Conservation (phyloP, 2,113 vertebrate species). For the Penelope pileata region DNA sequence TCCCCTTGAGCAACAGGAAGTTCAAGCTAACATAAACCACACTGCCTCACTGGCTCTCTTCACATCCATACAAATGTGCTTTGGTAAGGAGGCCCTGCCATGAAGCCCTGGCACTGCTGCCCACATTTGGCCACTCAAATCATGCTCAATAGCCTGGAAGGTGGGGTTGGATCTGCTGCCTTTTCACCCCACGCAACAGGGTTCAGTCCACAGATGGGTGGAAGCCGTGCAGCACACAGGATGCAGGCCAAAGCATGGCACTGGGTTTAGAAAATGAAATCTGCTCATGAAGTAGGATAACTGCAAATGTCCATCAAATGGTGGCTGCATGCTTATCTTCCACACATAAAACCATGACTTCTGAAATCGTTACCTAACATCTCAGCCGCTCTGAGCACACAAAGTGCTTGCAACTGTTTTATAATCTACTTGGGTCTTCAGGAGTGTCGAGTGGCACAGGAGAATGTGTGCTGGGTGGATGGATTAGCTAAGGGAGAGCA, state of each 20-base stretch:
- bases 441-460: neutral
- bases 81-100: neutral
- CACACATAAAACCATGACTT: rapidly evolving
- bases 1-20: neutral
- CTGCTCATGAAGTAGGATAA: rapidly evolving
- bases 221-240: neutral
- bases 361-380: rapidly evolving
- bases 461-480: rapidly evolving
- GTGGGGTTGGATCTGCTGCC: rapidly evolving
- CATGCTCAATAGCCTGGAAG: neutral
- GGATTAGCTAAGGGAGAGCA: neutral
- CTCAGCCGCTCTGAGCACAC: neutral
- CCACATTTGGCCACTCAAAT: neutral
- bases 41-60: neutral
- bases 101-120: neutral
- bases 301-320: rapidly evolving
- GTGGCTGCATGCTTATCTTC: neutral
- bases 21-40: neutral
- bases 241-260: rapidly evolving
- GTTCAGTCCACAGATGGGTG: neutral
- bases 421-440: rapidly evolving
- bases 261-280: neutral
- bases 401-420: neutral
- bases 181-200: rapidly evolving
- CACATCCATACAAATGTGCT: neutral